Base-by-base conservation (phyloP, 2,113 vertebrate species). In the Paracyprichromis sp. region DNA sequence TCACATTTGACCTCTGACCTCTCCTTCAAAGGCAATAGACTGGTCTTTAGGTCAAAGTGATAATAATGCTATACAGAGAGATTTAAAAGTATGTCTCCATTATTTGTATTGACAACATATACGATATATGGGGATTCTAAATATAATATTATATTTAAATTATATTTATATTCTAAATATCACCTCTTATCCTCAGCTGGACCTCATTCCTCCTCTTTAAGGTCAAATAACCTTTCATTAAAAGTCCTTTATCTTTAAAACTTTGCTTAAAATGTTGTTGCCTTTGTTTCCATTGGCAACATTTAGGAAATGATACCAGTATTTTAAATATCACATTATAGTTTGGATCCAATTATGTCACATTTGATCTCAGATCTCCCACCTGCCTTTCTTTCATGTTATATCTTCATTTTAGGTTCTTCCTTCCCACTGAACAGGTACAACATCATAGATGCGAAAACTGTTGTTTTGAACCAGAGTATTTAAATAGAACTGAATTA, bases 401-500 rank as follows among this genome's bases (percentile, higher is more conserved):
- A 34, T 0, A 63, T 36, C 31, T n/a, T 36, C 17, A 63, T 34
- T 63, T 63, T 63, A 63, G 16, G 59, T 63, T 19, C 16, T 63
- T 0, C 0, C 29, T 34, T 63, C 19, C 17, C 6, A 38, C 61
- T 66, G 14, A 61, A 31, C 26, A 17, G 14, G 57, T 12, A 69
- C 19, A 0, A 43, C n/a, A 13, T 8, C n/a, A 43, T 43, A 71
- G 0, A 71, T 0, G 7, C 0, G 2, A 17, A 43, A 45, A 45
- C n/a, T 45, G n/a, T 26, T 45, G 21, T 73, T 45, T 26, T 10
- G 2, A 45, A 73, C 1, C 8, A 43, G 24, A 16, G 14, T 7
- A 5, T 17, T 45, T 26, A 73, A 45, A 73, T 73, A 45, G 5
- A 73, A 11, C 12, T 17, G 8, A 73, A 73, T 26, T 73, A 21